Evolutionary conservation across 2,888 invertebrate genomes (phyloP).

Genomic region (Blera fallax): DNA sequence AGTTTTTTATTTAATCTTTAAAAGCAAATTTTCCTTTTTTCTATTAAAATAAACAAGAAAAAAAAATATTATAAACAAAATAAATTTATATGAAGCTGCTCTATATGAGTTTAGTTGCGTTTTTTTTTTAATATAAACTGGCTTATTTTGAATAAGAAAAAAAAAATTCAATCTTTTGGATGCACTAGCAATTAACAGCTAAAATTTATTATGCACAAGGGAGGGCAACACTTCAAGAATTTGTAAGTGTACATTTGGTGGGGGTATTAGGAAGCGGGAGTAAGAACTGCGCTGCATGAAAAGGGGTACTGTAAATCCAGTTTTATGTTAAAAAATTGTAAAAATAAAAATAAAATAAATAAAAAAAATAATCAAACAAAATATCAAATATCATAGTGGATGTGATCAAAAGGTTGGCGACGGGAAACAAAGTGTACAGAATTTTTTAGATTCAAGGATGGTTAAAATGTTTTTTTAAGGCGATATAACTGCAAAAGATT

Average conservation of each 20-base stretch:
- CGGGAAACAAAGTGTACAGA: too few species aligned
- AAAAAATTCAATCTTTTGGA: not conserved
- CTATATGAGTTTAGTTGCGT: constrained; percentile 9
- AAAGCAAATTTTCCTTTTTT: constrained; percentile 32
- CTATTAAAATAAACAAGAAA: not conserved
- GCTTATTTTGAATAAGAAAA: not conserved
- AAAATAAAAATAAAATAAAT: not conserved
- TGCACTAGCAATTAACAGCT: constrained; percentile 47
- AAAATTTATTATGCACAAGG: constrained; percentile 24
- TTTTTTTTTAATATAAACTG: not conserved
- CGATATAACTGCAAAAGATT: too few species aligned
- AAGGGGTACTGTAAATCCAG: not conserved
- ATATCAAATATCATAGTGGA: too few species aligned
- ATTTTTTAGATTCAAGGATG: not conserved
- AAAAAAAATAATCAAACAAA: not conserved
- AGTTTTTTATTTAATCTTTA: constrained; percentile 23
- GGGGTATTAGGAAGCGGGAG: not conserved
- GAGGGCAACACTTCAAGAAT: not conserved
- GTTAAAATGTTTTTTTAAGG: too few species aligned
- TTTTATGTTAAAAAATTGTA: not conserved
- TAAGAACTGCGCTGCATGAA: not conserved
- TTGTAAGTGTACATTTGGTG: constrained; percentile 5
- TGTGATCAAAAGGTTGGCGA: not conserved
- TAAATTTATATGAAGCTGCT: constrained; percentile 45
- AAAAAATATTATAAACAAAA: constrained; percentile 22